Base-by-base conservation (phyloP, 2,888 invertebrate species). In the Tetrapedia diversipes region DNA sequence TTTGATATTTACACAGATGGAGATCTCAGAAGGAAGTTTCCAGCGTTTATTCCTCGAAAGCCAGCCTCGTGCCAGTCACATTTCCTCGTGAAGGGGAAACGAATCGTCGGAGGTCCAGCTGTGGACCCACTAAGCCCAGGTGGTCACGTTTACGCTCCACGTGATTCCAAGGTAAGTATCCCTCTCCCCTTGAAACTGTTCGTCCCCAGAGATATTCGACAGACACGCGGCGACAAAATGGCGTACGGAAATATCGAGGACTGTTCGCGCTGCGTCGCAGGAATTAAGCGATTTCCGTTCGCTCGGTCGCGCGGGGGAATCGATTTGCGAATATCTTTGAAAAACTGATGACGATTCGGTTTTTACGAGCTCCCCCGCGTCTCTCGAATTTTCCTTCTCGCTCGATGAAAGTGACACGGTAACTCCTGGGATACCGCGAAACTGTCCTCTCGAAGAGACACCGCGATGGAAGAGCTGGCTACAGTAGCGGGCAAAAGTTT, bases 51-150 rank as follows among this genome's bases (percentile, higher is more conserved):
- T 4, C 14, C 16, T 34, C 22, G 57, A 37, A 70, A 49, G 61
- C 56, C 8, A 14, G 7, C 56, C 70, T 57, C 61, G 70, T 70
- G 29, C 56, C 22, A 37, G 39, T 49, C 24, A 70, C 49, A 56
- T 61, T 70, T 74, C 43, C 49, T 56, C 16, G n/a, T n/a, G n/a
- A n/a, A n/a, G 37, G 16, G 45, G 47, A 47, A 49, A 61, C 54
- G 61, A 69, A 69, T 61, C 27, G 24, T 47, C 24, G 22, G 22
- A 22, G 56, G 47, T 61, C 49, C 61, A 69, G 69, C 69, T 61
- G 69, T 27, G 61, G 61, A 61, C 27, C 45, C 43, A 29, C 41
- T 70, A 73, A 70, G 70, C 61, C 70, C 37, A 14, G 14, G 60
- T 8, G 56, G 41, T 49, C 61, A 63, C 70, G 63, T 73, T 70